Evolutionary conservation across 2,113 vertebrate genomes (phyloP).

Genomic region (Puma concolor): DNA sequence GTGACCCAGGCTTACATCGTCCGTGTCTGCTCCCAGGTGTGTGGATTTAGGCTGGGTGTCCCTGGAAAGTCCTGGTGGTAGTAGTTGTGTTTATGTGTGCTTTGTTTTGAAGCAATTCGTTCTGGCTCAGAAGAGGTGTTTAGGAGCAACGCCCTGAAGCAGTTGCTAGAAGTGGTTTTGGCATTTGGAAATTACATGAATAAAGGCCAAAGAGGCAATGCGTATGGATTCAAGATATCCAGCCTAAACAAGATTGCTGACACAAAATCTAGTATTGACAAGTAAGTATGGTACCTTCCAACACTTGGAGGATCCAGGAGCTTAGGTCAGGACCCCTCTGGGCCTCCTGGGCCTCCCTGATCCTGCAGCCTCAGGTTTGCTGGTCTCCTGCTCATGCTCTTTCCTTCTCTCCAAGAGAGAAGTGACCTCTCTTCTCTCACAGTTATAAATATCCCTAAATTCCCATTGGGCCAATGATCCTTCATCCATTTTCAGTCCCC

Average conservation of each 20-base stretch:
- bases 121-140: conserved; percentile 95
- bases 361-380: neutral
- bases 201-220: conserved; percentile 98
- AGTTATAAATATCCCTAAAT: neutral
- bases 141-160: conserved; percentile 93
- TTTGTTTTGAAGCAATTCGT: conserved; percentile 89
- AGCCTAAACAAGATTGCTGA: conserved; percentile 99
- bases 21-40: fast-evolving
- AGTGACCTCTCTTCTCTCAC: neutral
- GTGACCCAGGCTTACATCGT: neutral
- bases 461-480: neutral
- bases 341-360: fast-evolving
- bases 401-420: neutral
- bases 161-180: conserved; percentile 97
- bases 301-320: neutral
- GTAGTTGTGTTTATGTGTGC: neutral
- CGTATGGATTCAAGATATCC: conserved; percentile 97
- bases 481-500: neutral
- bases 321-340: neutral
- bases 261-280: conserved; percentile 99
- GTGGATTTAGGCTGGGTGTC: neutral
- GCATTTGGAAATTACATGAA: conserved; percentile 99
- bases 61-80: neutral
- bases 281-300: conserved; percentile 87
- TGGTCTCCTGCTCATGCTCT: neutral